Evolutionary conservation across 2,888 invertebrate genomes (phyloP), one percentile per base, ranked within the genome.

Genomic region (Patella caerulea): DNA sequence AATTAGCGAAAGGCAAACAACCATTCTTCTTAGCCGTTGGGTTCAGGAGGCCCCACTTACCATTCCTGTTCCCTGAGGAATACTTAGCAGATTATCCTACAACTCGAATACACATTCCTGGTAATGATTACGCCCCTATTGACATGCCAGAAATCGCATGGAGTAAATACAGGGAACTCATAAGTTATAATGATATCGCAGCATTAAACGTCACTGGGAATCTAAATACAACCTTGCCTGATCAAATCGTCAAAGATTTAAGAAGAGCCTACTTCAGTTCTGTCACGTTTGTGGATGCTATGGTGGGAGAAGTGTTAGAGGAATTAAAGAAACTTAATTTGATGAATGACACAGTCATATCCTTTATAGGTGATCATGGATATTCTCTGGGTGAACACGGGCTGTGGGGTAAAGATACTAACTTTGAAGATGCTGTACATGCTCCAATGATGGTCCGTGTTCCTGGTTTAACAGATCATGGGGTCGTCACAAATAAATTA

Each of bases 401-500:
- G 4, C 75, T 74, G 24, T 84, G 84, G 84, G 73, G 78, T 52
- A 87, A 87, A 73, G 81, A 84, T 69, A 86, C 86, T 0, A 85
- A 87, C 73, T 86, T 87, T 73, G 86, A 87, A 75, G 72, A 85
- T 0, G 81, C 85, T 2, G 84, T 85, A 1, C 86, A 84, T 65
- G 85, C 84, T 12, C 87, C 87, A 4, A 83, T 86, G 83, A 84
- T 87, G 83, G 74, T 87, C 11, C 81, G 74, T 19, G 79, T 84
- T 56, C 83, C 81, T 0, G 85, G 83, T 7, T 2, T 78, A 12
- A 84, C 84, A 0, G 81, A 83, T 59, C 34, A 34, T 5, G 34
- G 34, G 34, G 34, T 7, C 34, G 34, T 34, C 5, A 34, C 34
- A 34, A 34, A 34, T 34, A 34, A 34, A 34, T 34, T 34, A 34